These are phyloP conservation scores for Bovichtus variegatus DNA, from an alignment of 2,797 vertebrate species.

Conservation along the genomic window DNA sequence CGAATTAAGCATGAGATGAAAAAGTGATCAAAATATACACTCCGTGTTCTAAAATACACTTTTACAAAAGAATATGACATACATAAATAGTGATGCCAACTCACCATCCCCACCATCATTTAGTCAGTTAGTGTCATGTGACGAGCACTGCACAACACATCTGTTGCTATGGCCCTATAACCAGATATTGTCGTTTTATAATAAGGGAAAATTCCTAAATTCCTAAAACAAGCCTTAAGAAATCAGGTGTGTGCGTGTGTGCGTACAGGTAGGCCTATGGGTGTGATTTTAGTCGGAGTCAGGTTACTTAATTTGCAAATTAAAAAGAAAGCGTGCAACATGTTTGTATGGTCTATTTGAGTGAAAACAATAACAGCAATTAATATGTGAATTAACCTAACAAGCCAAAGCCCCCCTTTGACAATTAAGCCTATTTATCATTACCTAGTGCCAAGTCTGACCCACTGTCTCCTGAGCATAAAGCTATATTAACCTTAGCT, in stretches of 20 bases:
- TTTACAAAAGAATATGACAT: too few relatives aligned
- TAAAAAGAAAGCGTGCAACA: background rate
- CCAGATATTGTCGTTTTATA: background rate
- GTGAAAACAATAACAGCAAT: background rate
- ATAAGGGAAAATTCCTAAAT: background rate
- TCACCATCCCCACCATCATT: too few relatives aligned
- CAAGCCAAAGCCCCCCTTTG: constrained; percentile 2
- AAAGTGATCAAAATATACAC: background rate
- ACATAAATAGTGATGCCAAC: background rate
- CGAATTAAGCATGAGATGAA: background rate
- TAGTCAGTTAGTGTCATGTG: background rate
- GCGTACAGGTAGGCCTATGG: too few relatives aligned
- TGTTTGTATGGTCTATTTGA: background rate
- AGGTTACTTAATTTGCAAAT: background rate
- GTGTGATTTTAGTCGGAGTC: background rate
- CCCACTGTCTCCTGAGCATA: constrained; percentile 13
- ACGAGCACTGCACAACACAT: background rate
- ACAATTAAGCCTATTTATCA: constrained; percentile 29
- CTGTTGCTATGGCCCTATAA: background rate
- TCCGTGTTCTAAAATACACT: background rate
- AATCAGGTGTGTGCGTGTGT: constrained; percentile 10
- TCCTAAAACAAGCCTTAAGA: background rate
- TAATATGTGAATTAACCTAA: background rate
- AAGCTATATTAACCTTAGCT: constrained; percentile 20
- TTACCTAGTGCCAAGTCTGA: constrained; percentile 7